A percentile compares a stretch with the other conserved stretches of the same genome.
Conservation (phyloP, 1,140 invertebrate species). For the Drosophila prosaltans region DNA sequence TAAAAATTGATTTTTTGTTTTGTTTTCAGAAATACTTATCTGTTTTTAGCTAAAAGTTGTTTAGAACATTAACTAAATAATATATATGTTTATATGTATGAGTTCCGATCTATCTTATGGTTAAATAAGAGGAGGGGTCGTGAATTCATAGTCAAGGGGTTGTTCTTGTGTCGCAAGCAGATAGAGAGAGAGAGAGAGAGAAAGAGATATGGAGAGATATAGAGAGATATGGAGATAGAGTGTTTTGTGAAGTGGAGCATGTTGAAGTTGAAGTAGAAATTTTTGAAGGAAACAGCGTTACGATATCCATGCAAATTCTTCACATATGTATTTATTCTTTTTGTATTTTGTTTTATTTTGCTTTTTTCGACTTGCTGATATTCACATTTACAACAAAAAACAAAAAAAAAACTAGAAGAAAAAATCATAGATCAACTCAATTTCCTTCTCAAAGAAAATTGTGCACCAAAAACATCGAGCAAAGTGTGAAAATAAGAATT, state of each 20-base stretch:
- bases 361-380: constrained; percentile 30
- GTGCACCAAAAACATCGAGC: constrained; percentile 42
- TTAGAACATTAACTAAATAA: constrained; percentile 34
- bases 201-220: not conserved
- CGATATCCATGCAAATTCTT: constrained; percentile 83
- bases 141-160: not conserved
- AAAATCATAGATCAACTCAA: not conserved
- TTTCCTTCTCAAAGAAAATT: constrained; percentile 19
- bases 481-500: constrained; percentile 32
- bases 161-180: constrained; percentile 5
- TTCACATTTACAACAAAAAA: constrained; percentile 69
- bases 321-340: constrained; percentile 62
- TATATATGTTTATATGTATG: not conserved
- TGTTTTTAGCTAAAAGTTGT: constrained; percentile 59
- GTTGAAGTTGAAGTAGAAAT: constrained; percentile 34
- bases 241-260: constrained; percentile 24
- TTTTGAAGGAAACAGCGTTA: constrained; percentile 73
- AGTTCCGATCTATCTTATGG: not conserved
- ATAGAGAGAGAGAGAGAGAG: not conserved
- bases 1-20: not conserved
- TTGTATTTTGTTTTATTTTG: constrained; percentile 32
- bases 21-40: constrained; percentile 57
- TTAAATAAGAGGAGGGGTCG: not conserved
- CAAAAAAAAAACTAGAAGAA: constrained; percentile 19
- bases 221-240: constrained; percentile 1